A percentile compares a stretch with the other conserved stretches of the same genome.
Evolutionary conservation across 2,113 vertebrate genomes (phyloP).

Genomic region (Orcinus orca): DNA sequence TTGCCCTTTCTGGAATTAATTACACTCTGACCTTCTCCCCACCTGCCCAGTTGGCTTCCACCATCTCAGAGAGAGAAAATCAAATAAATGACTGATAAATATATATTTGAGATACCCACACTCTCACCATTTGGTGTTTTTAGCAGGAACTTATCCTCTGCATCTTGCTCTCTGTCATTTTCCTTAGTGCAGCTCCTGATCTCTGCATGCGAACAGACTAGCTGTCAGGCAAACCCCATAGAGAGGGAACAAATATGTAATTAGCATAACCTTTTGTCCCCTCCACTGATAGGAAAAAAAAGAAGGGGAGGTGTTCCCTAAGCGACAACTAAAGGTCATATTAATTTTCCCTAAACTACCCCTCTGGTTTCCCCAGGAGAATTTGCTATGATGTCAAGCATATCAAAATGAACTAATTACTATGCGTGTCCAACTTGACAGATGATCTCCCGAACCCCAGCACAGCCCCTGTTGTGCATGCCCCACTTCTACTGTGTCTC

Average conservation of each 20-base stretch:
- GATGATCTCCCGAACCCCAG: constrained; percentile 12
- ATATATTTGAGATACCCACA: background rate
- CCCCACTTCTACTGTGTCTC: background rate
- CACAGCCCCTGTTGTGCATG: background rate
- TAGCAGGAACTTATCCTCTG: background rate
- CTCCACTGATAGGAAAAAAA: background rate
- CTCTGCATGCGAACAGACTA: background rate
- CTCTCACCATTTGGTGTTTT: background rate
- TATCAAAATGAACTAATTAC: constrained; percentile 61
- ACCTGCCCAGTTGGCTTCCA: background rate
- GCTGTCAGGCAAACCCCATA: background rate
- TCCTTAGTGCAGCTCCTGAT: background rate
- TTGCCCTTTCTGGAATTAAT: background rate
- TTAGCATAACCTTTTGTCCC: constrained; percentile 45
- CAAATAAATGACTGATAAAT: background rate
- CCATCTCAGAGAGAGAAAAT: background rate
- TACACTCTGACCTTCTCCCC: background rate
- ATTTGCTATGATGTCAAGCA: constrained; percentile 9
- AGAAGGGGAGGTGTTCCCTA: background rate
- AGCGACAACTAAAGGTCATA: constrained; percentile 43
- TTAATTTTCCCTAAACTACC: constrained; percentile 32
- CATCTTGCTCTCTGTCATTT: background rate
- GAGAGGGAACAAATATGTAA: background rate
- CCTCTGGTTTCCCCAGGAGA: constrained; percentile 4
- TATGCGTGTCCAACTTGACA: background rate